A percentile compares a stretch with the other conserved stretches of the same genome.
Evolutionary conservation across 2,797 vertebrate species (phyloP).

Genomic region (Pithecia hirsuta): DNA sequence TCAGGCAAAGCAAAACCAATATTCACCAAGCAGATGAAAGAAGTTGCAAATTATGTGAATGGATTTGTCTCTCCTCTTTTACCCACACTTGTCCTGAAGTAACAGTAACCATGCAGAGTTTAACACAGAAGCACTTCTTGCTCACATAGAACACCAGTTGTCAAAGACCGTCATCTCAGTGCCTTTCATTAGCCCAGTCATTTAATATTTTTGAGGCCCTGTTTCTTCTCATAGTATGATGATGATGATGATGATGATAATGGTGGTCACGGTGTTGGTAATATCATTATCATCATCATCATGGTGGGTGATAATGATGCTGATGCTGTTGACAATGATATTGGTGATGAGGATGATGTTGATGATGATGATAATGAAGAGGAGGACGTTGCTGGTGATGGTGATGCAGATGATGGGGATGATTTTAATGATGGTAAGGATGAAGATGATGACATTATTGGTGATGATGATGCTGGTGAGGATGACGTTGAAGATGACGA

Average conservation of each 20-base stretch:
- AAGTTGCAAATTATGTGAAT: neutral
- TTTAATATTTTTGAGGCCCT: neutral
- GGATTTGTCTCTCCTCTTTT: neutral
- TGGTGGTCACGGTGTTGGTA: neutral
- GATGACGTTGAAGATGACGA: too few relatives aligned
- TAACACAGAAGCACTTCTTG: neutral
- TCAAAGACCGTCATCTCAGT: neutral
- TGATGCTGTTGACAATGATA: too few relatives aligned
- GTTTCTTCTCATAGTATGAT: neutral
- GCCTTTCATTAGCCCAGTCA: neutral
- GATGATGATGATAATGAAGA: neutral
- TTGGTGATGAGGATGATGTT: neutral
- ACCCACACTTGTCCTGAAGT: neutral
- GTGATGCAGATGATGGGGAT: neutral
- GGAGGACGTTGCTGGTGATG: neutral
- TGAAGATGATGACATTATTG: neutral
- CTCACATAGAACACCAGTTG: rapidly evolving
- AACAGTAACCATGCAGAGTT: neutral
- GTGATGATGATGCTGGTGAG: neutral
- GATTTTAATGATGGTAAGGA: too few relatives aligned
- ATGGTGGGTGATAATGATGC: too few relatives aligned
- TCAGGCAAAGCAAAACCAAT: neutral
- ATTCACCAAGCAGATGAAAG: neutral
- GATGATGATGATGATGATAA: too few relatives aligned
- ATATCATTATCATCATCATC: too few relatives aligned